Evolutionary conservation across 2,113 vertebrate genomes (phyloP), one percentile per base, ranked within the genome.

Genomic region (Onychorhynchus coronatus): DNA sequence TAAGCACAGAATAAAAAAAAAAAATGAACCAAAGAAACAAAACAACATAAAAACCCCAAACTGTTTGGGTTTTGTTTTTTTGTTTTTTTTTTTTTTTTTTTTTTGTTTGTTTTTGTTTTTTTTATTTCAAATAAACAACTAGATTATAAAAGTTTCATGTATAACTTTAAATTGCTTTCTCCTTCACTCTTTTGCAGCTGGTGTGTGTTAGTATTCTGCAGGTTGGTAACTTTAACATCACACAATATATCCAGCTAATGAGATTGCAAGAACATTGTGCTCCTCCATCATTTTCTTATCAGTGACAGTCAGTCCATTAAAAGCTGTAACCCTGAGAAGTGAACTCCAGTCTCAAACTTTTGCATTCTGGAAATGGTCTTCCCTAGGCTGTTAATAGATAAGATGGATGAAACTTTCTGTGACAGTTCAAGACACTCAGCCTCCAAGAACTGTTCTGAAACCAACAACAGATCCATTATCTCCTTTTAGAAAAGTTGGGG

Each of bases 211-310:
- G 90, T 77, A 97, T 97, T 96, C 97, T 95, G 80, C 73, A 94
- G 73, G 65, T 41, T 87, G 63, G 89, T 80, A 96, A 96, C 73
- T 96, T 95, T 67, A 94, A 37, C 91, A 81, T 95, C 92, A 89
- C 84, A 97, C 97, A 97, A 97, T 97, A 86, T 52, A 97, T 94
- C 70, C 91, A 88, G 56, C 95, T 98, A 98, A 98, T 97, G 97
- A 98, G 98, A 97, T 74, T 98, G 95, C 83, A 94, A 91, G 95
- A 97, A 68, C 89, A 91, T 56, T 93, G 94, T 68, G 63, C 79
- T 97, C 70, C 90, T 98, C 95, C 96, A 98, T 98, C 98, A 97
- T 98, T 97, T 97, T 88, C 95, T 98, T 98, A 98, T 98, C 97
- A 74, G 95, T 97, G 97, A 98, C 97, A 98, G 97, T 93, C 96